Base-by-base conservation (phyloP, 2,797 vertebrate genomes). In the Coreius guichenoti region DNA sequence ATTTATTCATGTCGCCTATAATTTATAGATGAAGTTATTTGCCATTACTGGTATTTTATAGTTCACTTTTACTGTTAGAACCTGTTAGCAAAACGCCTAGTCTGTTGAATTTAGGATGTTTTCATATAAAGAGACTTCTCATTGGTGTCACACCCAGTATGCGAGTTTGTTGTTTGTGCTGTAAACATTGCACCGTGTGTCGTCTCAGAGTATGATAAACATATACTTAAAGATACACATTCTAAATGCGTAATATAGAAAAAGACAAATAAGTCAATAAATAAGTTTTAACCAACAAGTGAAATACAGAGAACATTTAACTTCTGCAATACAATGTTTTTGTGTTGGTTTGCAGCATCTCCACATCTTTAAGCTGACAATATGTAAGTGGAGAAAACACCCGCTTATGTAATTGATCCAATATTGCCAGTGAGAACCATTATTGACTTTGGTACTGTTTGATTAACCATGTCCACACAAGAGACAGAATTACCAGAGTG, bases 401-500 rank as follows among this genome's bases (percentile, higher is more conserved):
- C 17, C 12, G 11, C 14, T 74, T 79, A 70, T 45, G 36, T 79
- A 70, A 86, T 54, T 39, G 3, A 74, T 86, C 58, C 54, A 13
- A 45, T 76, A 82, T 70, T 69, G 58, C 21, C 58, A 23, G n/a
- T 75, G 33, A 29, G 84, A 61, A 78, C 54, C n/a, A 8, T 21
- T 81, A 56, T 49, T 86, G 49, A 80, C 78, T 61, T 73, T 79
- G 26, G 9, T 75, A 14, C 43, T n/a, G 17, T 61, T 80, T 77
- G 67, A 70, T 58, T 65, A 56, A 54, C 58, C 76, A 89, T 89
- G 88, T 87, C 81, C 36, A 78, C 77, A 7, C 82, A 89, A 72
- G 89, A 88, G 49, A 49, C 26, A 47, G 86, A 87, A 51, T 43
- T 63, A 69, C 80, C 65, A 70, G 87, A 88, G 29, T 82, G 82